These are phyloP conservation scores for Stomatorhinus ivindoensis DNA, from an alignment of 2,113 vertebrate genomes.

Conservation along the genomic window DNA sequence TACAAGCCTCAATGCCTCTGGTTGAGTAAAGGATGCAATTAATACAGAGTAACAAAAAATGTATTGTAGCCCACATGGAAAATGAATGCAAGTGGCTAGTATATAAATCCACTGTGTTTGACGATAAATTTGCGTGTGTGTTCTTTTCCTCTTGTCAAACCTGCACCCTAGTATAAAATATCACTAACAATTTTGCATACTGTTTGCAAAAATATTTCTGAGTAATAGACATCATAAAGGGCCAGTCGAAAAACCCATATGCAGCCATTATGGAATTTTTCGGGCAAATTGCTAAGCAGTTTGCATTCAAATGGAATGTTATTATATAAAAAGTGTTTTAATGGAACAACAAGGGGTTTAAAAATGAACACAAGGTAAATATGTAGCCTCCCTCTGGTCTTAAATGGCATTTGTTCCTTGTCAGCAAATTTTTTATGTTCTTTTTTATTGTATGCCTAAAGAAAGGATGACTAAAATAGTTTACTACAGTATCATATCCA, in stretches of 20 bases:
- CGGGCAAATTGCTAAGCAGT: constrained; percentile 10
- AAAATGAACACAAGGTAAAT: constrained; percentile 9
- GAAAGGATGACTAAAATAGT: constrained; percentile 6
- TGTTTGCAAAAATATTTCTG: not conserved
- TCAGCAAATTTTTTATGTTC: not conserved
- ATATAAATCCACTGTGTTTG: not conserved
- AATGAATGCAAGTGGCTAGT: not conserved
- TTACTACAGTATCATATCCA: not conserved
- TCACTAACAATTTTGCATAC: not conserved
- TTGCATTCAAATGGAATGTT: constrained; percentile 22
- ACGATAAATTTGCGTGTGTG: not conserved
- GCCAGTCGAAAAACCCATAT: not conserved
- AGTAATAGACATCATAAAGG: constrained; percentile 7
- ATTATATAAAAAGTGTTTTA: constrained; percentile 21
- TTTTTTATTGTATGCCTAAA: constrained; percentile 7
- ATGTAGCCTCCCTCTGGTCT: not conserved
- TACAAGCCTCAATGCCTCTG: not conserved
- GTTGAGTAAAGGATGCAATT: not conserved
- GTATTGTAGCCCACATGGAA: not conserved
- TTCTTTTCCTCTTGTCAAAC: not conserved
- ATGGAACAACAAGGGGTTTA: constrained; percentile 13
- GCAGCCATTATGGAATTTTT: constrained; percentile 13
- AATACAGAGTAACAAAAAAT: not conserved
- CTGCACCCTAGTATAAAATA: not conserved
- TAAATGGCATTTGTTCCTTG: constrained; percentile 6